phyloP scores from a whole-genome alignment of 1,140 invertebrate species.

The Trinorchestia longiramus region DNA sequence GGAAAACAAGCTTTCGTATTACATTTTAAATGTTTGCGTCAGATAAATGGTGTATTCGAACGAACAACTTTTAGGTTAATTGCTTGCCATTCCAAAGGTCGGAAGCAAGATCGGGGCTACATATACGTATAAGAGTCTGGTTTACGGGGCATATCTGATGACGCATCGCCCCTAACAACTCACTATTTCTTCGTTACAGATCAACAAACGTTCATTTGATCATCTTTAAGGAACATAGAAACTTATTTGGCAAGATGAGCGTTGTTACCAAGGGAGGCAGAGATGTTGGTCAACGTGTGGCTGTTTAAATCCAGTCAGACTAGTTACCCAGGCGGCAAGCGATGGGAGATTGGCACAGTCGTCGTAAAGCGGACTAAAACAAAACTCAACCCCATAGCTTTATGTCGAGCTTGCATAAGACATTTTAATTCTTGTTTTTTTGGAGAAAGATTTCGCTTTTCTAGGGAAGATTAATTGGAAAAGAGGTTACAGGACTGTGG shows the following conservation, averaged over 20 bases:
- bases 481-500: background rate
- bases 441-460: background rate
- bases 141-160: too few species aligned
- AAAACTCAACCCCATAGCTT: background rate
- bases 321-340: background rate
- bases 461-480: background rate
- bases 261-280: constrained; percentile 37
- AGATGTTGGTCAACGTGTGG: constrained; percentile 40
- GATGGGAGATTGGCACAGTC: background rate
- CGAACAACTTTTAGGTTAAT: background rate
- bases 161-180: background rate
- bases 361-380: background rate
- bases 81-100: background rate
- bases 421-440: background rate
- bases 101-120: background rate
- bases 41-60: background rate
- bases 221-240: background rate
- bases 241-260: background rate
- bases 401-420: background rate
- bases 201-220: background rate
- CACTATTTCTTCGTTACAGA: background rate
- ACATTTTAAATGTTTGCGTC: background rate
- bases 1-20: background rate
- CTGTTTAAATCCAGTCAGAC: constrained; percentile 17
- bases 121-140: too few species aligned